Base-by-base conservation (phyloP, 2,888 invertebrate species). In the Clunio marinus region DNA sequence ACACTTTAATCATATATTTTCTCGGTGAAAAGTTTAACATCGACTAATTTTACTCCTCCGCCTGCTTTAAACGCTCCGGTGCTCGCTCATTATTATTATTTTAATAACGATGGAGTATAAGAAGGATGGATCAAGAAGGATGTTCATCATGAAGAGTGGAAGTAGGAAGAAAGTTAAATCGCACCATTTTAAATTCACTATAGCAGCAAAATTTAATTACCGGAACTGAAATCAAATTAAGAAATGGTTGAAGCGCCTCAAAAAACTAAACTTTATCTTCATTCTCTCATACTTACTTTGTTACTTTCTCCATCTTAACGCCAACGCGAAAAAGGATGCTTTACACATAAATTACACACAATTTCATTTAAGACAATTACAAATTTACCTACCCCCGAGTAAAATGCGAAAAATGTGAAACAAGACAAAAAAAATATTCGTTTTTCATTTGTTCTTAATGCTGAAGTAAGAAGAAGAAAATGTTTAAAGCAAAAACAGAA, bases 191-290 rank as follows among this genome's bases (percentile, higher is more conserved):
- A 59, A 59, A 59, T 32, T 59, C 59, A 59, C 59, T 59, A 59
- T 22, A 35, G 59, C 59, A 41, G 60, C 60, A 60, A 60, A 57
- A 60, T 60, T 60, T 60, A 60, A 60, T 60, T 60, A 60, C 60
- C 60, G 60, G 60, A 60, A 60, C 60, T 37, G 37, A 22, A 60
- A 60, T 60, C 60, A 60, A 60, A 60, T 60, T 60, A 60, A 60
- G 41, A 60, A 59, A 27, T 25, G 57, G 27, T n/a, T 27, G 27
- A 13, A 22, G 27, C 51, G 51, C 51, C 51, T 20, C 20, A 8
- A 17, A 51, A 32, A 51, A 51, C 51, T 2, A 51, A 51, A 51
- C 51, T 51, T 51, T 2, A 4, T 8, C 51, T 41, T 41, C n/a
- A 5, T 15, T 41, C 41, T 41, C 41, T 41, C 15, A 10, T n/a